phyloP scores from a whole-genome alignment of 2,797 vertebrate species.

The Gallinago stenura region DNA sequence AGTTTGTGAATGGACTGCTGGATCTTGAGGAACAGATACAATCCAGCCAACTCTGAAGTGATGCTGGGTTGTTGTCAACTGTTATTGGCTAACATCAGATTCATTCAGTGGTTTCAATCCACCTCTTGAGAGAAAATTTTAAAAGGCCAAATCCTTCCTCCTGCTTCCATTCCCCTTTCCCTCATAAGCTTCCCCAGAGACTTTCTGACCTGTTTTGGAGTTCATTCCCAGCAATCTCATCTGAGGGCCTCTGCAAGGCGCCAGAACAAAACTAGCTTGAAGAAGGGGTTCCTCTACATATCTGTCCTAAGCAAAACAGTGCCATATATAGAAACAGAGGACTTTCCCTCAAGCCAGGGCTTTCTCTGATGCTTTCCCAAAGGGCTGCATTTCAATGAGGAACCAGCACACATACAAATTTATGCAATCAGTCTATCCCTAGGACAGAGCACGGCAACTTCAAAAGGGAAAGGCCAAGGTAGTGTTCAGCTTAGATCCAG shows the following conservation, averaged over 20 bases:
- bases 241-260: not conserved
- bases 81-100: not conserved
- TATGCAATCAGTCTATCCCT: slow-evolving; percentile 59
- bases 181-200: not conserved
- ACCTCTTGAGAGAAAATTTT: not conserved
- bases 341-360: slow-evolving; percentile 52
- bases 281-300: slow-evolving; percentile 54
- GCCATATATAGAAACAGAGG: slow-evolving; percentile 50
- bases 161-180: not conserved
- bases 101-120: not conserved
- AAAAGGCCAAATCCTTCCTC: not conserved
- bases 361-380: slow-evolving; percentile 68
- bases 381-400: slow-evolving; percentile 54
- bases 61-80: not conserved
- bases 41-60: not conserved
- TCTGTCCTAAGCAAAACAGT: slow-evolving; percentile 64
- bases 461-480: slow-evolving; percentile 65
- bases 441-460: slow-evolving; percentile 53
- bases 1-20: not conserved
- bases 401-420: slow-evolving; percentile 58
- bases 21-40: not conserved
- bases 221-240: slow-evolving; percentile 28
- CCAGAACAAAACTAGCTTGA: slow-evolving; percentile 55
- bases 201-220: not conserved
- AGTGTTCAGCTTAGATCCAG: slow-evolving; percentile 3